Percentiles rank a stretch among this genome's conserved stretches.
Conservation (phyloP, 2,797 vertebrate genomes). For the Galago senegalensis region DNA sequence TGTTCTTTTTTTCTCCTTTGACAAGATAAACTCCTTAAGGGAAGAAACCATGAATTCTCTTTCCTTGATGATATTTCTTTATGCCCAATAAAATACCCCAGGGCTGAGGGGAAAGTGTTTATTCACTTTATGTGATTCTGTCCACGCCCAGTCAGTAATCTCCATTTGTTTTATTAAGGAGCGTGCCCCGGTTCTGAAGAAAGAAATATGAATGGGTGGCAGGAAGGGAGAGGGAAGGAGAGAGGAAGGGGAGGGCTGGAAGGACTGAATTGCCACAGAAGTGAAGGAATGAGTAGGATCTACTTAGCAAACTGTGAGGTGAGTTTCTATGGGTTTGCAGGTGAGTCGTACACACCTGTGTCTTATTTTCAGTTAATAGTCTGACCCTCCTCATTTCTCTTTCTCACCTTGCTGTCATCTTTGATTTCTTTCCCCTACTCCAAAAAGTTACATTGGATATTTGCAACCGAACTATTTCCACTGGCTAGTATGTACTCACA, state of each 20-base stretch:
- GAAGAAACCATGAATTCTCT: slow-evolving; percentile 27
- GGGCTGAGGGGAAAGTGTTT: not conserved
- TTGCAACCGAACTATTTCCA: not conserved
- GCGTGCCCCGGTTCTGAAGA: not conserved
- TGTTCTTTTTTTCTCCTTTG: slow-evolving; percentile 17
- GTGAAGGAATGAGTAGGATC: not conserved
- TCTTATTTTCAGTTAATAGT: not conserved
- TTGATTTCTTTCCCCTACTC: not conserved
- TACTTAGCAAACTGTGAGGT: not conserved
- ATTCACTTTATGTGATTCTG: not conserved
- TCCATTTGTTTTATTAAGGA: slow-evolving; percentile 38
- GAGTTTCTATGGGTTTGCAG: not conserved
- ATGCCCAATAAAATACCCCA: not conserved
- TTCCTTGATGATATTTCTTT: slow-evolving; percentile 42
- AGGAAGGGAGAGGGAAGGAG: not conserved
- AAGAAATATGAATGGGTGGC: not conserved
- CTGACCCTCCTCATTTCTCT: not conserved
- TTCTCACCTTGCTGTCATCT: not conserved
- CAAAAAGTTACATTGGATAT: not conserved
- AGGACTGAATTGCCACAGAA: not conserved
- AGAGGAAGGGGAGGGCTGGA: not conserved
- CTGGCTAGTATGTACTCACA: not conserved
- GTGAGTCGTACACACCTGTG: not conserved
- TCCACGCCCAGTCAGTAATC: not conserved
- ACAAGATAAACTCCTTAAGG: slow-evolving; percentile 8